Evolutionary conservation across 2,797 vertebrate species (phyloP).

Genomic region (Helarctos malayanus): DNA sequence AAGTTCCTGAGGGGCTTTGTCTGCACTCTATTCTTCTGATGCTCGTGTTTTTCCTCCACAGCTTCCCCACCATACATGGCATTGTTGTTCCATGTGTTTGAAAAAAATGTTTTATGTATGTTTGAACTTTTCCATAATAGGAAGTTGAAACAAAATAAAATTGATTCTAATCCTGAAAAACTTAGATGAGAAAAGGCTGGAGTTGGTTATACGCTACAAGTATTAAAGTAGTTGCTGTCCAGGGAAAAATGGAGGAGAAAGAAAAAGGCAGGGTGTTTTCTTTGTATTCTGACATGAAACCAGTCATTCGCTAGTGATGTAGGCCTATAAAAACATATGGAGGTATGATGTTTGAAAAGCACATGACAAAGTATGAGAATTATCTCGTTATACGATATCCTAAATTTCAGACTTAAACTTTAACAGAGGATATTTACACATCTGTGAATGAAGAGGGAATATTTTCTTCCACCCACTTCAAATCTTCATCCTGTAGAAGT

Average conservation of each 20-base stretch:
- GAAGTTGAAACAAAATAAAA: conserved; percentile 44
- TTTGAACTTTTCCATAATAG: neutral
- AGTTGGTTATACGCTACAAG: neutral
- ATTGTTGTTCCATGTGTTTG: neutral
- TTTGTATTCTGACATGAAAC: neutral
- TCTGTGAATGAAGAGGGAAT: conserved; percentile 94
- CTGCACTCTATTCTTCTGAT: neutral
- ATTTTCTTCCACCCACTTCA: conserved; percentile 96
- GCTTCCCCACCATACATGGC: neutral
- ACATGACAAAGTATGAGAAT: neutral
- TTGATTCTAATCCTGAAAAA: neutral
- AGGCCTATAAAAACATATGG: neutral
- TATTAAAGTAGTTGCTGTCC: neutral
- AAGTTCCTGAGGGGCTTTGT: neutral
- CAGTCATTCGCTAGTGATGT: neutral
- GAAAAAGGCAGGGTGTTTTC: neutral
- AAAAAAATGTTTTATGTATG: conserved; percentile 4
- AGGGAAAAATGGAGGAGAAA: neutral
- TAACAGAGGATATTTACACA: conserved; percentile 90
- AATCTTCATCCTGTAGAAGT: conserved; percentile 92
- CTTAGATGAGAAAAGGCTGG: neutral
- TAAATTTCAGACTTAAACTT: neutral
- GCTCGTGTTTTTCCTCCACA: neutral
- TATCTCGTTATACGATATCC: neutral
- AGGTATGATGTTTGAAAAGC: neutral